Percentiles rank a stretch among this genome's conserved stretches.
phyloP scores from a whole-genome alignment of 2,888 invertebrate species.

The Leptopilina drosophilae region DNA sequence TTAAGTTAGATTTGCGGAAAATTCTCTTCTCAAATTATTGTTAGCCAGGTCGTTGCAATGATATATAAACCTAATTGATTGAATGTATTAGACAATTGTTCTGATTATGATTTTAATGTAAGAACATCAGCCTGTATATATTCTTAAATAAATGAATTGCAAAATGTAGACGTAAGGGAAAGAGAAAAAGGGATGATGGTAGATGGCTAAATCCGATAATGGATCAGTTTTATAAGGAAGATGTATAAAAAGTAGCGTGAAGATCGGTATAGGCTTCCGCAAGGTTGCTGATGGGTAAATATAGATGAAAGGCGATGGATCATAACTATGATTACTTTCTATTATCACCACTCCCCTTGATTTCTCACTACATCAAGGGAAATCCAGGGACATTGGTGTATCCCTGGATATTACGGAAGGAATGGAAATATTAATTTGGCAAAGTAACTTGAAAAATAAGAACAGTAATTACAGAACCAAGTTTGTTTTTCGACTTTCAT shows the following conservation, averaged over 20 bases:
- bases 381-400: neutral
- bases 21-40: too few species aligned
- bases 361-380: neutral
- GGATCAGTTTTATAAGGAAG: conserved; percentile 19
- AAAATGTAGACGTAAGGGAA: neutral
- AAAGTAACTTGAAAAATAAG: neutral
- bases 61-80: too few species aligned
- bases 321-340: neutral
- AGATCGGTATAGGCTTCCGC: conserved; percentile 9
- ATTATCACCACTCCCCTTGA: neutral
- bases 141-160: too few species aligned
- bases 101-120: too few species aligned
- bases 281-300: conserved; percentile 13
- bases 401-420: neutral
- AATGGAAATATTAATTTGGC: too few species aligned
- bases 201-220: conserved; percentile 16
- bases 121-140: too few species aligned
- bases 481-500: conserved; percentile 16
- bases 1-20: too few species aligned
- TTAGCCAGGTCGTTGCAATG: too few species aligned
- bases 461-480: neutral
- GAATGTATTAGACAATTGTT: too few species aligned
- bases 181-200: conserved; percentile 4
- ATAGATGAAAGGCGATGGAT: conserved; percentile 14
- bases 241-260: conserved; percentile 14